Percentiles rank a stretch among this genome's conserved stretches.
These are phyloP conservation scores for Tinea pellionella DNA, from an alignment of 2,888 invertebrate genomes.

Conservation along the genomic window DNA sequence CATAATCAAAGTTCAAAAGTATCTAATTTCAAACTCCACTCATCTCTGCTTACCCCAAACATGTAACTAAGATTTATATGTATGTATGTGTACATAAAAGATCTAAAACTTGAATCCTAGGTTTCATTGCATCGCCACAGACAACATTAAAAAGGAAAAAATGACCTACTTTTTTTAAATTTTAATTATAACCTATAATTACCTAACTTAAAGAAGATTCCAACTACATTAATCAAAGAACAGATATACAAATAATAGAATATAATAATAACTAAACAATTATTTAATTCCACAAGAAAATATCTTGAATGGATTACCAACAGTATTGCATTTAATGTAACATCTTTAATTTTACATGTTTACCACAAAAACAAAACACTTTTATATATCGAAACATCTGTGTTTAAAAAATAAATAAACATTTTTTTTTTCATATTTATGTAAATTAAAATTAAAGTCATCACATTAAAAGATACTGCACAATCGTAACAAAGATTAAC, in stretches of 20 bases:
- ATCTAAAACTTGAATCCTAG: no score
- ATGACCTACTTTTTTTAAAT: conserved; percentile 27
- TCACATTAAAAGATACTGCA: background rate
- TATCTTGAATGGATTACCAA: conserved; percentile 26
- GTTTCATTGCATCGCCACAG: conserved; percentile 24
- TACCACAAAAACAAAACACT: background rate
- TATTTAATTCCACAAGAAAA: conserved; percentile 37
- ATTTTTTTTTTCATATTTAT: no score
- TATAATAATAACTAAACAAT: conserved; percentile 32
- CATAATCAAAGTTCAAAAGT: no score
- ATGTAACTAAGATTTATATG: no score
- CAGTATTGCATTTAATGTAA: conserved; percentile 36
- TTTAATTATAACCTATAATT: background rate
- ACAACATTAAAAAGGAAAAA: conserved; percentile 33
- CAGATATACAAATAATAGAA: conserved; percentile 65
- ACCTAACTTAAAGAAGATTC: conserved; percentile 55
- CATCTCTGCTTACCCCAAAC: no score
- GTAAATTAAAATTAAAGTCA: background rate
- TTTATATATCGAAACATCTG: no score
- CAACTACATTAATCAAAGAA: conserved; percentile 60
- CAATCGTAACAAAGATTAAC: conserved; percentile 9
- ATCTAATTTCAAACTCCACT: no score
- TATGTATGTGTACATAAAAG: no score
- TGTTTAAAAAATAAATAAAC: no score
- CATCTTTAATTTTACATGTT: background rate